Conservation (phyloP, 2,113 vertebrate genomes). For the Cochlearius cochlearius region DNA sequence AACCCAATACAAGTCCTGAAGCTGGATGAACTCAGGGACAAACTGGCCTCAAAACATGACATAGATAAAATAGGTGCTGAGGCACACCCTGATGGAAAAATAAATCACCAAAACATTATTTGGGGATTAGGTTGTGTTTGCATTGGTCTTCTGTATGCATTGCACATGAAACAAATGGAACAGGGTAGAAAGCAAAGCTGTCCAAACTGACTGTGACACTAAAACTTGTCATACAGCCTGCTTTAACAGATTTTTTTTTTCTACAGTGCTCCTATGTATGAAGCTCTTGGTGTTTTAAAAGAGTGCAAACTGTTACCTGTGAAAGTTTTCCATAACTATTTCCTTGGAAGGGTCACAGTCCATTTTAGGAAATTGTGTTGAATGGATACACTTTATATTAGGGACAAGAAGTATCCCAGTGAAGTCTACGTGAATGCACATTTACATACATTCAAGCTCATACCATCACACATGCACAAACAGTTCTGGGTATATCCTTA, state of each 20-base stretch:
- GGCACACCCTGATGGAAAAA: neutral
- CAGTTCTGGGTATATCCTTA: neutral
- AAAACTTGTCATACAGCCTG: no score
- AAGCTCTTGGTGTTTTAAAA: neutral
- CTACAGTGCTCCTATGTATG: neutral
- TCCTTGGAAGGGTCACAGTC: neutral
- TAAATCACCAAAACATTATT: neutral
- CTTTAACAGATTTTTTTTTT: neutral
- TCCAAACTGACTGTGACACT: neutral
- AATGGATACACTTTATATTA: neutral
- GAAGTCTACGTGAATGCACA: neutral
- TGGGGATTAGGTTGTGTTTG: neutral
- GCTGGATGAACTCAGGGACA: neutral
- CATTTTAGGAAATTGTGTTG: neutral
- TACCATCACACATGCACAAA: neutral
- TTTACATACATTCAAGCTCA: neutral
- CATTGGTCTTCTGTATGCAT: neutral
- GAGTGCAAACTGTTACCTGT: neutral
- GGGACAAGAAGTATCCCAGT: neutral
- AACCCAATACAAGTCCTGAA: no score
- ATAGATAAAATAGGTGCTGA: neutral
- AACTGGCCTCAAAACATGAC: neutral
- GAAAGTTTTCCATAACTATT: neutral
- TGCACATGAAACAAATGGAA: neutral
- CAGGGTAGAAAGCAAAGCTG: neutral